A percentile compares a stretch with the other conserved stretches of the same genome.
phyloP scores from a whole-genome alignment of 2,888 invertebrate species.

The Spodoptera exigua region DNA sequence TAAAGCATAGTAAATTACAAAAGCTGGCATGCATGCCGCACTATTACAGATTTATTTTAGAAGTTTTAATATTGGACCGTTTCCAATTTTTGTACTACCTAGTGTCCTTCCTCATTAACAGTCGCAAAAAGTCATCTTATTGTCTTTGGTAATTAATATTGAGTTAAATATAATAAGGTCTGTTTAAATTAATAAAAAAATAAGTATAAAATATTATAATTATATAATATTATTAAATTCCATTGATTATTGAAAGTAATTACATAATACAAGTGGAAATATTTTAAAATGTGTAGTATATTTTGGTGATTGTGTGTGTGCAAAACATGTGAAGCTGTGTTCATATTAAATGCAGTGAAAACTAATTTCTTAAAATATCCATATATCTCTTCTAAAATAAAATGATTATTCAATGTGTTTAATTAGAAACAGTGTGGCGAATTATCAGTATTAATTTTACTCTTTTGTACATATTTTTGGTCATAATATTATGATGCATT shows the following conservation, averaged over 20 bases:
- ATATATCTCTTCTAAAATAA: too few relatives aligned
- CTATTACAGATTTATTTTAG: conserved; percentile 84
- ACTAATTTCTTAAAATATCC: too few relatives aligned
- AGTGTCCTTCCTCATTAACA: conserved; percentile 74
- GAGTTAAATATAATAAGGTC: conserved; percentile 46
- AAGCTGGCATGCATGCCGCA: conserved; percentile 74
- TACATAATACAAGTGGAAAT: conserved; percentile 32
- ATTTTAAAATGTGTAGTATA: conserved; percentile 4
- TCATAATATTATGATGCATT: too few relatives aligned
- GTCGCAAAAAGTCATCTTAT: conserved; percentile 60
- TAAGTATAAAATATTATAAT: not conserved
- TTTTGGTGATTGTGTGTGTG: conserved; percentile 2
- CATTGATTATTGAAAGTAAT: conserved; percentile 12
- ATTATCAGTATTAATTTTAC: too few relatives aligned
- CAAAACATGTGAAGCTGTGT: not conserved
- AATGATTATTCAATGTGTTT: too few relatives aligned
- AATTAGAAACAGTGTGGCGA: too few relatives aligned
- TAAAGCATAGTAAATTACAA: conserved; percentile 68
- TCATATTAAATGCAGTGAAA: not conserved
- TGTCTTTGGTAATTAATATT: conserved; percentile 48
- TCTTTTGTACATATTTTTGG: too few relatives aligned
- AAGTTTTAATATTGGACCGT: conserved; percentile 82
- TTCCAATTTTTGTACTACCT: conserved; percentile 84
- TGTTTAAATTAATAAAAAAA: conserved; percentile 28
- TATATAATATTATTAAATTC: conserved; percentile 7